Evolutionary conservation across 2,888 invertebrate species (phyloP).

Genomic region (Alentia gelatinosa): DNA sequence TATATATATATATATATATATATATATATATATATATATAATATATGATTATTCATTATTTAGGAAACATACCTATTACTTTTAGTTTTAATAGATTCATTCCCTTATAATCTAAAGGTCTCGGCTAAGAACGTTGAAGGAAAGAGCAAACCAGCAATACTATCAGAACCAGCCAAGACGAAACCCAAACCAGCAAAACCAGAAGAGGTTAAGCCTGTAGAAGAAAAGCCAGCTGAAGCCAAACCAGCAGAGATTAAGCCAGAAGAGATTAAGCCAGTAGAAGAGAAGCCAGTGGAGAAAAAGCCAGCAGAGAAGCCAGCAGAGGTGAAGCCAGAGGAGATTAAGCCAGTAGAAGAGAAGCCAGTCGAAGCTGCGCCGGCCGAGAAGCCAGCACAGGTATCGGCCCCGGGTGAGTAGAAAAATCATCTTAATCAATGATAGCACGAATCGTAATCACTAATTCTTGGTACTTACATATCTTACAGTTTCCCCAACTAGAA

Average conservation of each 20-base stretch:
- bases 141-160: not conserved
- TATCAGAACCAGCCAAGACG: not conserved
- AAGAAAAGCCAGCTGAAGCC: conserved; percentile 2
- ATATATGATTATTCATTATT: no score
- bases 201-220: conserved; percentile 11
- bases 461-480: no score
- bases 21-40: no score
- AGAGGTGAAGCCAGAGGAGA: not conserved
- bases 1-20: no score
- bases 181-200: conserved; percentile 6
- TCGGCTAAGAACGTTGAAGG: conserved; percentile 23
- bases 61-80: no score
- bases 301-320: not conserved
- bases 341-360: conserved; percentile 25
- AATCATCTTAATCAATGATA: no score
- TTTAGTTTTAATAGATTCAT: not conserved
- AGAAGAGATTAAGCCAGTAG: not conserved
- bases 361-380: conserved; percentile 31
- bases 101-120: not conserved
- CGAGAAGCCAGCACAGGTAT: not conserved
- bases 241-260: conserved; percentile 14
- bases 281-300: not conserved
- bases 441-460: no score
- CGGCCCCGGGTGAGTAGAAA: conserved; percentile 3
- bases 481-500: no score